phyloP scores from a whole-genome alignment of 1,140 invertebrate genomes.

The Stegodyphus mimosarum region DNA sequence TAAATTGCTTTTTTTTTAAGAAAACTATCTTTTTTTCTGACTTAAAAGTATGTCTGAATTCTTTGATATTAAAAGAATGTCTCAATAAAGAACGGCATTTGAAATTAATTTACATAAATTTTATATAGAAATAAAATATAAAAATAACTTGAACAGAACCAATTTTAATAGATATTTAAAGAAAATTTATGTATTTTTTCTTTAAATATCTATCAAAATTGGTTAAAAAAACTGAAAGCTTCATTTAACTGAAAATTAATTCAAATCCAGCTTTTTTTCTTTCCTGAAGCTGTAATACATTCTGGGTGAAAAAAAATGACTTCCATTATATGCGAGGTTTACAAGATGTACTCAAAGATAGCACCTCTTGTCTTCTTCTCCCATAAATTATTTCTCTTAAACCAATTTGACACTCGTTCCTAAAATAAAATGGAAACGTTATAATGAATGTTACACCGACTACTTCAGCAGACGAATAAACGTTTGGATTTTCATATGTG shows the following conservation, averaged over 20 bases:
- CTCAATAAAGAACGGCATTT: no score
- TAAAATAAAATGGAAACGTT: slow-evolving; percentile 17
- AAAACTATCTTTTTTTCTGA: no score
- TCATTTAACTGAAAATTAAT: background rate
- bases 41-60: no score
- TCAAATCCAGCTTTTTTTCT: background rate
- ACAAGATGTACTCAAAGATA: slow-evolving; percentile 1
- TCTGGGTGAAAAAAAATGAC: background rate
- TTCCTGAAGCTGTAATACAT: background rate
- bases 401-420: slow-evolving; percentile 42
- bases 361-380: slow-evolving; percentile 33
- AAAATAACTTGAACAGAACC: no score
- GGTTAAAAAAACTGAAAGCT: no score
- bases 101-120: no score
- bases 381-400: slow-evolving; percentile 45
- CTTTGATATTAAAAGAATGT: no score
- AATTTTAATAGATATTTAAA: no score
- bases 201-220: no score
- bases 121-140: no score
- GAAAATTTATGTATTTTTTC: no score
- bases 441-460: slow-evolving; percentile 28
- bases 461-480: background rate
- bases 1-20: no score
- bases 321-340: background rate
- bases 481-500: slow-evolving; percentile 12